A percentile compares a stretch with the other conserved stretches of the same genome.
Conservation (phyloP, 2,888 invertebrate species). For the Nebria salina region DNA sequence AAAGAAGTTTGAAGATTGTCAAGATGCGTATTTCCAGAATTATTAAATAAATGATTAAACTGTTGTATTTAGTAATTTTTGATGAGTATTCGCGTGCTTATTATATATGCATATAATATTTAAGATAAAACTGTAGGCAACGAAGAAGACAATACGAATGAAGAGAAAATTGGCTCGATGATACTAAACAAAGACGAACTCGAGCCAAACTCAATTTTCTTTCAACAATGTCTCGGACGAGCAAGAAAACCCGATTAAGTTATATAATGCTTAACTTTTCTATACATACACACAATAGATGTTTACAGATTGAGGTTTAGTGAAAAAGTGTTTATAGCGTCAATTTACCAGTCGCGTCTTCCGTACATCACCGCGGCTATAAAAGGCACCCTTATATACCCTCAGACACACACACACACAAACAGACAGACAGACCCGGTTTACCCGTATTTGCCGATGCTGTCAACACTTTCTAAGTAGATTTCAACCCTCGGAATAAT, state of each 20-base stretch:
- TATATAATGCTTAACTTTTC: neutral
- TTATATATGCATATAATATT: neutral
- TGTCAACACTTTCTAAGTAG: neutral
- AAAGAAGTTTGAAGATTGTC: too few species aligned
- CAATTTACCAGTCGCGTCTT: neutral
- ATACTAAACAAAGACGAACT: neutral
- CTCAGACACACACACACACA: neutral
- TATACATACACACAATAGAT: neutral
- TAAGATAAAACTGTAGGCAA: neutral
- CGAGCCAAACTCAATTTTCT: neutral
- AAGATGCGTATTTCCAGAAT: too few species aligned
- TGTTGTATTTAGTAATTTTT: too few species aligned
- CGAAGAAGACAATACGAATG: neutral
- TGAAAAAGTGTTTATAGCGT: conserved; percentile 1
- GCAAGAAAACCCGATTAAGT: neutral
- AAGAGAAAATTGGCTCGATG: neutral
- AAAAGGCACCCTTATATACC: neutral
- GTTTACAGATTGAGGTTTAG: neutral
- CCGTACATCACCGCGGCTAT: neutral
- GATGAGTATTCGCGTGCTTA: too few species aligned
- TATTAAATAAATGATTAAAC: too few species aligned
- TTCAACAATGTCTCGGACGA: neutral
- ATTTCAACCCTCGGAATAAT: neutral
- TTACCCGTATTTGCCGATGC: neutral
- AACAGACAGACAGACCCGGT: too few species aligned